Percentiles rank a stretch among this genome's conserved stretches.
phyloP scores from a whole-genome alignment of 2,113 vertebrate species.

The Neotragus moschatus region DNA sequence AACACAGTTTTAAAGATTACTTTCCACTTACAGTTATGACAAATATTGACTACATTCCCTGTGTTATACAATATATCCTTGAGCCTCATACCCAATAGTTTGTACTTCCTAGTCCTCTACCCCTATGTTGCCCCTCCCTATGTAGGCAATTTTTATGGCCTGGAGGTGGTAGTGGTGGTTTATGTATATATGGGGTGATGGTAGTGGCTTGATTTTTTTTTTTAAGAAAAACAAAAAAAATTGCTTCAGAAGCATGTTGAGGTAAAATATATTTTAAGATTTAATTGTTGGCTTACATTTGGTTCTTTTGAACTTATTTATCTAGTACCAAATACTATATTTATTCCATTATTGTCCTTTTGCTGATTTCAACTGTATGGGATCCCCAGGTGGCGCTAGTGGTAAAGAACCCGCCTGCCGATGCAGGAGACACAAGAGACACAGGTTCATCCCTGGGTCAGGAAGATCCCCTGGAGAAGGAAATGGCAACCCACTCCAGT shows the following conservation, averaged over 20 bases:
- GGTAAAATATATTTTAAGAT: not conserved
- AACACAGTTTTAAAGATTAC: not conserved
- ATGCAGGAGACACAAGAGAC: no score
- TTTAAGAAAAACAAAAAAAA: not conserved
- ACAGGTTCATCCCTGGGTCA: not conserved
- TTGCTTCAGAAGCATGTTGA: conserved; percentile 21
- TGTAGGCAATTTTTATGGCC: not conserved
- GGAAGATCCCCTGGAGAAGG: not conserved
- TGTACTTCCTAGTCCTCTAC: not conserved
- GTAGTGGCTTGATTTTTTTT: not conserved
- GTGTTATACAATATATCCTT: not conserved
- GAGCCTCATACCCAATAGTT: not conserved
- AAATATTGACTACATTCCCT: not conserved
- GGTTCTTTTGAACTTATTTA: not conserved
- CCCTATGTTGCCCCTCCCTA: not conserved
- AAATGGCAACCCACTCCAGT: not conserved
- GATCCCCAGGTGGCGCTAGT: not conserved
- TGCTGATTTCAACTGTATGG: not conserved
- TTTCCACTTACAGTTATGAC: not conserved
- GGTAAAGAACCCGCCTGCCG: not conserved
- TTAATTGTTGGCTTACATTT: not conserved
- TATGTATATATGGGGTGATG: not conserved
- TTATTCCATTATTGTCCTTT: conserved; percentile 39
- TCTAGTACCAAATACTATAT: not conserved
- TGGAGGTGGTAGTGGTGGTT: not conserved